Evolutionary conservation across 1,140 invertebrate genomes (phyloP).

Genomic region (Ceratosolen fusciceps): DNA sequence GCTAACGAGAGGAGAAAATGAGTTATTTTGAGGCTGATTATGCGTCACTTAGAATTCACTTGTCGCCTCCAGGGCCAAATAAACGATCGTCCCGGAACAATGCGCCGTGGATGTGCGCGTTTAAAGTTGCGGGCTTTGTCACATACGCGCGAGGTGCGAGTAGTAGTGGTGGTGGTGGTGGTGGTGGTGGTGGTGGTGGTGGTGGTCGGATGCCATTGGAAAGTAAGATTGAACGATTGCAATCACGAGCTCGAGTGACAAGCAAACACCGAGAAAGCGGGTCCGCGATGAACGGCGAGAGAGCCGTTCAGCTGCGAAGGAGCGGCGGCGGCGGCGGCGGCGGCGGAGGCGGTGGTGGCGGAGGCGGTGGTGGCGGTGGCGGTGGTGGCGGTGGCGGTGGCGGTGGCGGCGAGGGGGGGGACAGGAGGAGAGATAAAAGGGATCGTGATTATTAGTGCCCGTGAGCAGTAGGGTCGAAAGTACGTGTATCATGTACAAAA

Average conservation of each 20-base stretch:
- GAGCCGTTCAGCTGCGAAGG: background rate
- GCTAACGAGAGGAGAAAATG: background rate
- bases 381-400: too few relatives aligned
- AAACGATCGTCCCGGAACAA: constrained; percentile 18
- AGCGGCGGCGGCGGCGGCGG: too few relatives aligned
- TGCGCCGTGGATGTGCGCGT: background rate
- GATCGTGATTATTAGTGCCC: constrained; percentile 9
- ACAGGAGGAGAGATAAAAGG: background rate
- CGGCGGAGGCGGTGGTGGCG: too few relatives aligned
- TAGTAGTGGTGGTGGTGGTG: too few relatives aligned
- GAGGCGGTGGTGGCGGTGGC: too few relatives aligned
- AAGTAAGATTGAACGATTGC: constrained; percentile 42
- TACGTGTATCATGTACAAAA: background rate
- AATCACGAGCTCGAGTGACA: constrained; percentile 30
- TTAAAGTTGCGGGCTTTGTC: constrained; percentile 12
- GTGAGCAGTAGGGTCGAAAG: background rate
- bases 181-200: too few relatives aligned
- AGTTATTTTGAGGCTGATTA: background rate
- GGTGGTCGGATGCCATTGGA: constrained; percentile 15
- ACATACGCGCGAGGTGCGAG: constrained; percentile 26
- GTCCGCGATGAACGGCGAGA: background rate
- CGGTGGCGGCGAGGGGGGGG: too few relatives aligned
- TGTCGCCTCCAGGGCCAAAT: constrained; percentile 4
- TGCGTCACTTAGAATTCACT: constrained; percentile 25
- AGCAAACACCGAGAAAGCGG: constrained; percentile 14